phyloP scores from a whole-genome alignment of 2,113 vertebrate species.

The Cavia porcellus region DNA sequence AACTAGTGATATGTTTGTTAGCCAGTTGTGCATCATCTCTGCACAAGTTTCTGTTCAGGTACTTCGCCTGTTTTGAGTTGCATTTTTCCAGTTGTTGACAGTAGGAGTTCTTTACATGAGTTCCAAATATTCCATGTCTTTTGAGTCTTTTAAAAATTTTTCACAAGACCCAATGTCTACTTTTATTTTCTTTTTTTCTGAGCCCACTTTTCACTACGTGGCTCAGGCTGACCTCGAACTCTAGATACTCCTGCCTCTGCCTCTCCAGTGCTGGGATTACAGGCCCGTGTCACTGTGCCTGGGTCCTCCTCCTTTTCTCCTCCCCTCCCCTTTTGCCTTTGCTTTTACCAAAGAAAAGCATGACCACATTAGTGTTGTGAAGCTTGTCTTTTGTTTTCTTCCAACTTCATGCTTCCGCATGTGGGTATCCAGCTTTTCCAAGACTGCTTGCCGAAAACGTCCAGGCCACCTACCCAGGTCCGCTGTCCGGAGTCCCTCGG shows the following conservation, averaged over 20 bases:
- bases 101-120: background rate
- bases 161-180: background rate
- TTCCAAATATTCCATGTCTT: background rate
- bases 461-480: too few species aligned
- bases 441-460: background rate
- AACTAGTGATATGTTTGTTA: background rate
- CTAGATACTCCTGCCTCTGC: too few species aligned
- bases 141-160: background rate
- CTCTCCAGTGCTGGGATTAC: too few species aligned
- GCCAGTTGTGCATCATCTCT: background rate
- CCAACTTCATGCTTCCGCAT: background rate
- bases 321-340: background rate
- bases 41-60: background rate
- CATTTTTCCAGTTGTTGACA: background rate
- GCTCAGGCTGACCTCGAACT: too few species aligned
- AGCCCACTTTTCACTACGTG: background rate
- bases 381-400: background rate
- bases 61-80: background rate
- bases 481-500: background rate
- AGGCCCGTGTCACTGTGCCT: too few species aligned
- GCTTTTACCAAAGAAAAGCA: background rate
- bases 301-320: too few species aligned
- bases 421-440: too few species aligned
- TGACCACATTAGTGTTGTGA: background rate
- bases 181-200: background rate